Evolutionary conservation across 2,888 invertebrate genomes (phyloP).

Genomic region (Xanthia togata): DNA sequence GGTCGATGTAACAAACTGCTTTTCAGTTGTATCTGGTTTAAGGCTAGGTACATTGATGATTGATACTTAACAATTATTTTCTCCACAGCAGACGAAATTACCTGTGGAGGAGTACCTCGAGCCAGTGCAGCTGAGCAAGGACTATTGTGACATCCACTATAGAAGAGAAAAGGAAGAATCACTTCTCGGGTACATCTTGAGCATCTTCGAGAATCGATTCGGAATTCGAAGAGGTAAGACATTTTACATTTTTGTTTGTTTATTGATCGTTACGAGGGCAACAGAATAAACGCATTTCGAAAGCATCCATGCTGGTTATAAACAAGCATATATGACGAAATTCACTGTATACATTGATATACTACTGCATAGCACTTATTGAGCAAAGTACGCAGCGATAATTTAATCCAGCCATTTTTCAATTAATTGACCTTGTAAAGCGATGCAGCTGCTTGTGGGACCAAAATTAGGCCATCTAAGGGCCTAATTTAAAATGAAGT

Average conservation of each 20-base stretch:
- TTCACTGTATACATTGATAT: neutral
- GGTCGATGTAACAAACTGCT: too few species aligned
- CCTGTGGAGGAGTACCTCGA: conserved; percentile 87
- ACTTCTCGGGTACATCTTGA: conserved; percentile 83
- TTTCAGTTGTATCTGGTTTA: too few species aligned
- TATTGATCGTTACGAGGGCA: neutral
- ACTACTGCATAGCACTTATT: neutral
- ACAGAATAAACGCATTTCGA: neutral
- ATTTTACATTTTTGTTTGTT: neutral
- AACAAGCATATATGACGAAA: conserved; percentile 3
- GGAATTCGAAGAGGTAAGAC: conserved; percentile 81
- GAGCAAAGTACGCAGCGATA: neutral
- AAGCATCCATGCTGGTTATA: neutral
- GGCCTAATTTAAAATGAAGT: conserved; percentile 15
- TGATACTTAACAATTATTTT: neutral
- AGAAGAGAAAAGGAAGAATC: conserved; percentile 81
- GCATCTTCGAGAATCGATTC: conserved; percentile 84
- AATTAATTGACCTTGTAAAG: conserved; percentile 26
- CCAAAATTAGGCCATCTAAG: conserved; percentile 22
- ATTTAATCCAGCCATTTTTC: neutral
- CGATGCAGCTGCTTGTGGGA: conserved; percentile 22
- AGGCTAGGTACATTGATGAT: too few species aligned
- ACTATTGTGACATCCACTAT: conserved; percentile 83
- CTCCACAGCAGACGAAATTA: conserved; percentile 64
- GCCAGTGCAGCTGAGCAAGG: conserved; percentile 81